Conservation (phyloP, 2,797 vertebrate genomes). For the Thalassophryne amazonica region DNA sequence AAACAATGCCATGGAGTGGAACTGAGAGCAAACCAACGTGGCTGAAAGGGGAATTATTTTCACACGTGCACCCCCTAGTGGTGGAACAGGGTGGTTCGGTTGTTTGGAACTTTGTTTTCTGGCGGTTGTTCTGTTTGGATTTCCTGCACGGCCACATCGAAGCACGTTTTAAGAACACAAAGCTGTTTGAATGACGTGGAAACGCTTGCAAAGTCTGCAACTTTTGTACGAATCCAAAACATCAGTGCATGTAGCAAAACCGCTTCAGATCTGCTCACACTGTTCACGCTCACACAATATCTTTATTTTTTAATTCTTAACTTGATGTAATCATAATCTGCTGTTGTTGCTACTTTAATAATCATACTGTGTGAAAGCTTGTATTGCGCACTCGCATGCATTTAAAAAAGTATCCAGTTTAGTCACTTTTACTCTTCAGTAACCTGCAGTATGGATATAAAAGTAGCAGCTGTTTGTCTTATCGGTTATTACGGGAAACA, state of each 20-base stretch:
- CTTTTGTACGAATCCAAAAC: constrained; percentile 61
- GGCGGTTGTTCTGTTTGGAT: constrained; percentile 32
- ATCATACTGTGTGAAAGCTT: constrained; percentile 60
- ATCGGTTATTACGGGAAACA: constrained; percentile 23
- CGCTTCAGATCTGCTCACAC: constrained; percentile 43
- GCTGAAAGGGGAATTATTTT: no score
- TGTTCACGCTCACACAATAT: constrained; percentile 17
- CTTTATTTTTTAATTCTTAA: constrained; percentile 22
- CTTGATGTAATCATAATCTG: constrained; percentile 20
- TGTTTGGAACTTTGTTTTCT: constrained; percentile 35
- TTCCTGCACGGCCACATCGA: constrained; percentile 41
- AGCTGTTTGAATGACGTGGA: constrained; percentile 22
- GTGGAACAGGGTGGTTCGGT: constrained; percentile 21
- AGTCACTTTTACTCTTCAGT: constrained; percentile 50
- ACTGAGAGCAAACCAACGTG: no score
- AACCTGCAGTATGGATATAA: constrained; percentile 56
- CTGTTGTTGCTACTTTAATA: constrained; percentile 71
- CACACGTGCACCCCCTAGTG: no score
- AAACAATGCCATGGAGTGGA: no score
- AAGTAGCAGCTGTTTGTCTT: constrained; percentile 56
- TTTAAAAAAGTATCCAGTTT: constrained; percentile 48
- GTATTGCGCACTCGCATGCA: constrained; percentile 63
- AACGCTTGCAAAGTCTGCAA: constrained; percentile 20
- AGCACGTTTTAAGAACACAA: constrained; percentile 34
- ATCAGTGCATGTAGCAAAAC: constrained; percentile 74